A percentile compares a stretch with the other conserved stretches of the same genome.
phyloP scores from a whole-genome alignment of 23 tunicate species.

The Diplosoma virens region DNA sequence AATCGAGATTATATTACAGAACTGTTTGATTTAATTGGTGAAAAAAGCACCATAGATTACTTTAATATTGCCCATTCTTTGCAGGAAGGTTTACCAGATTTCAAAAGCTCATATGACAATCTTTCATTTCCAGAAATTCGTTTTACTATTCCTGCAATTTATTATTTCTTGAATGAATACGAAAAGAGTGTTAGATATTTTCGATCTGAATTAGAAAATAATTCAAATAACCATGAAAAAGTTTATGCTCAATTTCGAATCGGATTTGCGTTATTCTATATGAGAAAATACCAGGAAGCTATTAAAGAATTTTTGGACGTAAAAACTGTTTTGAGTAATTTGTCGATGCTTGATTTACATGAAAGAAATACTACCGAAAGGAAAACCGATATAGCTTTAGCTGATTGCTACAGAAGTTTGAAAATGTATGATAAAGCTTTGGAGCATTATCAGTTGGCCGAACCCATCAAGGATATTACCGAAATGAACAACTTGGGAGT shows the following conservation, averaged over 20 bases:
- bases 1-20: not conserved
- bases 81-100: conserved; percentile 10
- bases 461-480: not conserved
- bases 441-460: not conserved
- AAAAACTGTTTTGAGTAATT: no score
- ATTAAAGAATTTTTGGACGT: not conserved
- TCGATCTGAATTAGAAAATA: not conserved
- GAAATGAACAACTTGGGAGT: conserved; percentile 6
- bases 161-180: not conserved
- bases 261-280: not conserved
- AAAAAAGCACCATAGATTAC: conserved; percentile 3
- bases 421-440: conserved; percentile 13
- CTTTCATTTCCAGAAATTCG: not conserved
- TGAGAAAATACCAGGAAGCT: not conserved
- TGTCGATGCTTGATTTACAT: not conserved
- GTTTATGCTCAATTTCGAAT: conserved; percentile 4
- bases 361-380: not conserved
- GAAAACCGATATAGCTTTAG: not conserved
- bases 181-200: not conserved
- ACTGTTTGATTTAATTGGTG: conserved; percentile 4
- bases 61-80: not conserved
- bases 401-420: conserved; percentile 1
- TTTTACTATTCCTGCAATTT: not conserved
- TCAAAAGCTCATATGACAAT: not conserved
- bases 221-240: not conserved